These are phyloP conservation scores for Dermochelys coriacea DNA, from an alignment of 2,797 vertebrate genomes.

Conservation along the genomic window DNA sequence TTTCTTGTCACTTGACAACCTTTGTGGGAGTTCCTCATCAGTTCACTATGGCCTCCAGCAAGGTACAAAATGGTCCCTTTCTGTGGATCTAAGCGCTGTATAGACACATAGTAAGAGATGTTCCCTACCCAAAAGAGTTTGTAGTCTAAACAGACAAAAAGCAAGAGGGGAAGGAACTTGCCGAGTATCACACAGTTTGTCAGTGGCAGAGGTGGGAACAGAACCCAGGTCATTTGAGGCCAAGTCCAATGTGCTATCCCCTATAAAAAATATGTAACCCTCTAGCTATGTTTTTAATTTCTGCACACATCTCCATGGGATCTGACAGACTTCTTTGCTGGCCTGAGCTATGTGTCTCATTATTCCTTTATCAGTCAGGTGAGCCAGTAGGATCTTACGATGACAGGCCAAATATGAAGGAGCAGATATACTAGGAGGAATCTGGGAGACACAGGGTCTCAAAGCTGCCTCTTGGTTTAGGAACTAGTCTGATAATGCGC, in stretches of 20 bases:
- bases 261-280: not conserved
- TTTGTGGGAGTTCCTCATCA: not conserved
- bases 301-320: not conserved
- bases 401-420: not conserved
- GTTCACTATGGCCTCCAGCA: rapidly evolving
- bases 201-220: not conserved
- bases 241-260: not conserved
- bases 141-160: not conserved
- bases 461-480: not conserved
- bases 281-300: not conserved
- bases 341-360: not conserved
- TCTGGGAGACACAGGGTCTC: not conserved
- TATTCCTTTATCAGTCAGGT: not conserved
- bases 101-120: not conserved
- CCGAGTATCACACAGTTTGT: not conserved
- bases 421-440: not conserved
- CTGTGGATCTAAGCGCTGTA: not conserved
- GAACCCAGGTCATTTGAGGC: not conserved
- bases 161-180: not conserved
- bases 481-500: not conserved
- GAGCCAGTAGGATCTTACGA: not conserved
- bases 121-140: not conserved
- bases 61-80: not conserved
- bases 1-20: not conserved
- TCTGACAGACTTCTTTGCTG: not conserved